A percentile compares a stretch with the other conserved stretches of the same genome.
phyloP scores from a whole-genome alignment of 2,113 vertebrate genomes.

The Bombycilla garrulus region DNA sequence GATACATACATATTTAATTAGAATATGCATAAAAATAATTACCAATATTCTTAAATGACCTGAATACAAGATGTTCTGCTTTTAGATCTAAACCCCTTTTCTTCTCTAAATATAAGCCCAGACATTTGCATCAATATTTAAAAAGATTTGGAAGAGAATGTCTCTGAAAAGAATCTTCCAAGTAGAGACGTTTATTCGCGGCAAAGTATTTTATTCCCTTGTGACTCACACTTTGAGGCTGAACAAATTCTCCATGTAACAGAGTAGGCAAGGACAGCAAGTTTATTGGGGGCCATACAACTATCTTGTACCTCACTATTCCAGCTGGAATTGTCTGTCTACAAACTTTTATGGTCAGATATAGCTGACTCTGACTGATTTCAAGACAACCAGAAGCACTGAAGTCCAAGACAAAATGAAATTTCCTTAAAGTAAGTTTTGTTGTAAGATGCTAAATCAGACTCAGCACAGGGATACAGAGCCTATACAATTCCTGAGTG shows the following conservation, averaged over 20 bases:
- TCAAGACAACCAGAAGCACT: neutral
- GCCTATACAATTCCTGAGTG: neutral
- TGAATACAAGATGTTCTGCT: neutral
- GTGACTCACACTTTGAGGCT: neutral
- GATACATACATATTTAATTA: conserved; percentile 42
- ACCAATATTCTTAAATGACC: neutral
- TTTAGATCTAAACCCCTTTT: conserved; percentile 19
- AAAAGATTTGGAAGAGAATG: neutral
- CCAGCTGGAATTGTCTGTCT: neutral
- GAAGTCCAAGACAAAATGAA: neutral
- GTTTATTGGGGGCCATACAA: neutral
- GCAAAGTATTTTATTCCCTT: neutral
- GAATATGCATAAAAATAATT: conserved; percentile 44
- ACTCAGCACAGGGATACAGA: neutral
- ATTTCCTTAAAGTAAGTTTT: neutral
- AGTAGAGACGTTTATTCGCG: neutral
- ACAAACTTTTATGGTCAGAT: neutral
- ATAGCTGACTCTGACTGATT: neutral
- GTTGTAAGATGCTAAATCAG: neutral
- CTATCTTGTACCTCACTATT: neutral
- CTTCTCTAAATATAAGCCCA: neutral
- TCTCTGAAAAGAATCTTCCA: neutral
- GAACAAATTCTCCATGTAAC: neutral
- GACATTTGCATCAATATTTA: conserved; percentile 35
- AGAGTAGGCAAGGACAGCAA: neutral